Base-by-base conservation (phyloP, 37 sponge, comb jelly and placozoan species). In the Lycopodina hypogea region DNA sequence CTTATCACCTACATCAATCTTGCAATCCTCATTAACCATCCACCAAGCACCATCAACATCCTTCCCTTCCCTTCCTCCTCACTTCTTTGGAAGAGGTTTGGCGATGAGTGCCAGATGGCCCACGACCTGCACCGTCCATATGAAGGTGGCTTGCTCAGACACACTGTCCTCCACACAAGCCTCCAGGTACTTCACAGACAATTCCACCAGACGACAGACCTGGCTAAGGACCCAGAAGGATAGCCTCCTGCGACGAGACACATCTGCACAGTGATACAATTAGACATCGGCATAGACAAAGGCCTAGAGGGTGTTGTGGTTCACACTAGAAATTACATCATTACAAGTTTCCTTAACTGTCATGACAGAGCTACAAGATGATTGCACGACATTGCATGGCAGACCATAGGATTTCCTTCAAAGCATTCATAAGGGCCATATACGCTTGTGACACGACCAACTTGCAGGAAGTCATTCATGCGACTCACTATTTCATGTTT, bases 51-150 rank as follows among this genome's bases (percentile, higher is more conserved):
- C n/a, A n/a, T n/a, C n/a, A 41, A 19, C 26, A 6, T 28, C 19
- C 61, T 60, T 26, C 18, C 18, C 26, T 6, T 24, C 26, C 3
- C 59, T 29, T 53, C 1, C 28, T 11, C 57, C 76, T 69, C 30
- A 83, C 83, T 57, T 75, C 32, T 83, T 59, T 19, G 83, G 83
- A 8, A 83, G 56, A 21, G 83, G 83, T 29, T 75, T 70, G 56
- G 76, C 83, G 28, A 83, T 36, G n/a, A 59, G 21, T 12, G 22
- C 30, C 57, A 83, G 18, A 18, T 59, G 52, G 2, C 70, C 85
- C 19, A 0, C 21, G 22, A 84, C 53, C 58, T 56, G 62, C 18
- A 78, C 17, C 62, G 41, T 42, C 26, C 32, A 35, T 28, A 83
- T 33, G 53, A 71, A 58, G 7, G 68, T 42, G 36, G 38, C 26